These are phyloP conservation scores for Heliconius hermathena DNA, from an alignment of 1,140 invertebrate genomes.

Conservation along the genomic window DNA sequence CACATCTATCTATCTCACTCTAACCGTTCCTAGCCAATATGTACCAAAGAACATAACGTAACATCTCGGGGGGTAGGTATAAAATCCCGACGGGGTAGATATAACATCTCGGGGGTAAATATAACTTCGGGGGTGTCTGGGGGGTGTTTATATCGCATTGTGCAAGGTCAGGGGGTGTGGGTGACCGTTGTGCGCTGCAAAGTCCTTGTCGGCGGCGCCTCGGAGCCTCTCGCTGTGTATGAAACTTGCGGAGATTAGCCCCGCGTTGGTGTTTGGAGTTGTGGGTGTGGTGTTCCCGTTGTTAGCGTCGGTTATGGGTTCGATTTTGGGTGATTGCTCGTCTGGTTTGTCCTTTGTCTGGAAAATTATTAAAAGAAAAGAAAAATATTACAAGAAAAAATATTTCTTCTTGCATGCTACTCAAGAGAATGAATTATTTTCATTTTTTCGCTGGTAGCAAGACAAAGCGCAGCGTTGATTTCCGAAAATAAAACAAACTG, in stretches of 20 bases:
- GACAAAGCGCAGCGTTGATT: no score
- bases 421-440: no score
- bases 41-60: conserved; percentile 39
- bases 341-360: conserved; percentile 64
- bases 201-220: conserved; percentile 54
- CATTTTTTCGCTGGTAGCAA: no score
- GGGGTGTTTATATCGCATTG: conserved; percentile 64
- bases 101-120: not conserved
- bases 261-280: conserved; percentile 28
- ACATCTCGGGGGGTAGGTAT: not conserved
- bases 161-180: conserved; percentile 68
- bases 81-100: not conserved
- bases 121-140: not conserved
- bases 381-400: no score
- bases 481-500: no score
- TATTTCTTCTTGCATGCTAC: no score
- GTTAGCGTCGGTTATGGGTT: conserved; percentile 54
- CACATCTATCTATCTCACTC: not conserved
- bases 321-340: conserved; percentile 58
- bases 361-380: conserved; percentile 24
- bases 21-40: conserved; percentile 62
- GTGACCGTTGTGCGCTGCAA: conserved; percentile 68
- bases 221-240: conserved; percentile 55
- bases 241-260: conserved; percentile 67
- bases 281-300: conserved; percentile 52